Conservation (phyloP, 2,113 vertebrate species). For the Sisor rabdophorus region DNA sequence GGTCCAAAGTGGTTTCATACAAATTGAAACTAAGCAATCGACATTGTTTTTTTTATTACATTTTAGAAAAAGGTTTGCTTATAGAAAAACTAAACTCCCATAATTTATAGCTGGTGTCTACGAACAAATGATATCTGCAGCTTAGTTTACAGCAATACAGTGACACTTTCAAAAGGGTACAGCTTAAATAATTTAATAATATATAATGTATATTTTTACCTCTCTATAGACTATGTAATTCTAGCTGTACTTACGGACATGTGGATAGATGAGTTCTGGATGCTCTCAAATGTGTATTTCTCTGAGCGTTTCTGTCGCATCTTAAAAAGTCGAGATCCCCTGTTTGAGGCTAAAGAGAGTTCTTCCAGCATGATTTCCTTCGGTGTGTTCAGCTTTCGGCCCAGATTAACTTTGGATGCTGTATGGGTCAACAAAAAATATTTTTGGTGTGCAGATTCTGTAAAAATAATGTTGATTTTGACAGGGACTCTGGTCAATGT, state of each 20-base stretch:
- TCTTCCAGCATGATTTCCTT: constrained; percentile 97
- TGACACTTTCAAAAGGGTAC: too few relatives aligned
- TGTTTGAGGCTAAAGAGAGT: constrained; percentile 83
- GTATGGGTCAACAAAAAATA: constrained; percentile 44
- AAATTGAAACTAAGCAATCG: too few relatives aligned
- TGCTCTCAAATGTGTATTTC: constrained; percentile 90
- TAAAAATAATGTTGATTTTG: constrained; percentile 13
- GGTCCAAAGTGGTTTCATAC: not conserved
- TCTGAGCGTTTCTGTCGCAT: constrained; percentile 90
- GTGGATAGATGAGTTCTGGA: constrained; percentile 76
- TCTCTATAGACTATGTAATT: not conserved
- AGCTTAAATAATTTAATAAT: not conserved
- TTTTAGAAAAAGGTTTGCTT: not conserved
- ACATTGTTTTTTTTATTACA: too few relatives aligned
- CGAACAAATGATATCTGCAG: not conserved
- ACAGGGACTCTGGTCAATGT: not conserved
- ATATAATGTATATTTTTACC: not conserved
- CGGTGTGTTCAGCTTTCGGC: constrained; percentile 85
- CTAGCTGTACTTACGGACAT: constrained; percentile 72
- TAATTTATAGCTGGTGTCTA: not conserved
- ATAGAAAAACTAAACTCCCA: not conserved
- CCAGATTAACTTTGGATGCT: constrained; percentile 81
- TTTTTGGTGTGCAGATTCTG: not conserved
- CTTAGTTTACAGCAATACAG: not conserved
- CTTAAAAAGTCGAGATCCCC: constrained; percentile 92